Percentiles rank a stretch among this genome's conserved stretches.
phyloP scores from a whole-genome alignment of 2,888 invertebrate species.

The Aradus depressus region DNA sequence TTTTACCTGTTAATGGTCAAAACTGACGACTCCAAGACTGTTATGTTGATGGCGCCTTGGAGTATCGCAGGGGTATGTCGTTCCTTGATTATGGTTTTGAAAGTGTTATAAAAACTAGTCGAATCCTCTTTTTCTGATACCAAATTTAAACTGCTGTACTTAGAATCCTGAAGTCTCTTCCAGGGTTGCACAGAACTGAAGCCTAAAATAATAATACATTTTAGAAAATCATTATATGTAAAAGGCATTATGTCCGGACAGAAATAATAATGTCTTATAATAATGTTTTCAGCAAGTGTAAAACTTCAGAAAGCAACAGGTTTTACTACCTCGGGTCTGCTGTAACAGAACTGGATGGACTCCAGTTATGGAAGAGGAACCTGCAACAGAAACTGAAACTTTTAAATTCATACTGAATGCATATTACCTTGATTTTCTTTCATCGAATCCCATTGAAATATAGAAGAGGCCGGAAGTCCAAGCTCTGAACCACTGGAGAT shows the following conservation, averaged over 20 bases:
- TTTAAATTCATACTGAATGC: too few species aligned
- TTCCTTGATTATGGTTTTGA: slow-evolving; percentile 38
- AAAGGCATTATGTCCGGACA: too few species aligned
- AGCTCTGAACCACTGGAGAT: slow-evolving; percentile 45
- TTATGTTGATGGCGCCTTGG: slow-evolving; percentile 43
- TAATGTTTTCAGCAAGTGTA: too few species aligned
- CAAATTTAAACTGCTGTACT: slow-evolving; percentile 22
- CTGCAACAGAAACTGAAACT: too few species aligned
- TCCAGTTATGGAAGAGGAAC: too few species aligned
- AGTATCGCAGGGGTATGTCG: slow-evolving; percentile 49
- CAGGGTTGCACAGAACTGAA: slow-evolving; percentile 5
- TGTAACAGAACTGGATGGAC: too few species aligned
- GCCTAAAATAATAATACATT: slow-evolving; percentile 5
- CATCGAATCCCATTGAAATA: slow-evolving; percentile 9
- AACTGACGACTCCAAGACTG: slow-evolving; percentile 41
- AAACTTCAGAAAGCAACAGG: too few species aligned
- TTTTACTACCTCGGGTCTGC: too few species aligned
- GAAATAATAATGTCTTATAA: too few species aligned
- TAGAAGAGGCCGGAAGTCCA: slow-evolving; percentile 36
- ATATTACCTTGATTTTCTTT: slow-evolving; percentile 3
- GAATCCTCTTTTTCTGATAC: slow-evolving; percentile 28
- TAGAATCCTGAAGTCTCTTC: background rate
- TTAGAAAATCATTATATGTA: background rate
- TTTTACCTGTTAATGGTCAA: slow-evolving; percentile 59
- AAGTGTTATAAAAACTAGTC: slow-evolving; percentile 33